Conservation (phyloP, 2,888 invertebrate genomes). For the Falcaria lacertinaria region DNA sequence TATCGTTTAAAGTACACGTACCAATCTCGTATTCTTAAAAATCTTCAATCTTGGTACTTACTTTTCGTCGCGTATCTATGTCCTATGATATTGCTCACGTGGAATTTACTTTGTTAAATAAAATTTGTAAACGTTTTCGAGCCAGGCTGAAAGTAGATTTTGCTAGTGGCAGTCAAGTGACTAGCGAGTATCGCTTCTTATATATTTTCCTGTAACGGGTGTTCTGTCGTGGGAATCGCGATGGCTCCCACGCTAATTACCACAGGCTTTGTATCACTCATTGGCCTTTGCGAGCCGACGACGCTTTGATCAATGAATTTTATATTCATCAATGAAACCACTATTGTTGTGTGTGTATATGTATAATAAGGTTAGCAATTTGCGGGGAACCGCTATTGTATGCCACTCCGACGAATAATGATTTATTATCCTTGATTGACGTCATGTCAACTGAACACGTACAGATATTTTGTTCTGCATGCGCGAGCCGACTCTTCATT, state of each 20-base stretch:
- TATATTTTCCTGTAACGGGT: constrained; percentile 56
- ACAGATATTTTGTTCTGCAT: background rate
- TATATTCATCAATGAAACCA: constrained; percentile 57
- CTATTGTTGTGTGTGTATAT: constrained; percentile 38
- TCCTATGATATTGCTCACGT: no score
- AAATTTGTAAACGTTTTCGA: no score
- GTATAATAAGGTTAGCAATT: constrained; percentile 36
- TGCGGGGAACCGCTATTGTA: constrained; percentile 31
- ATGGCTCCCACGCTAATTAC: constrained; percentile 70
- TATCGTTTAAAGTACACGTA: no score
- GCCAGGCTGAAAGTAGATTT: no score
- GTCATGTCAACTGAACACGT: background rate
- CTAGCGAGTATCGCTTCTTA: constrained; percentile 33
- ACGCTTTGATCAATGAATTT: constrained; percentile 59
- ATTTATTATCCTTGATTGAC: background rate
- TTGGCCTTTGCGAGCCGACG: constrained; percentile 39
- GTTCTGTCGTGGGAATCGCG: constrained; percentile 61
- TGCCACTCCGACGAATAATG: constrained; percentile 21
- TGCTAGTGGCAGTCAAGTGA: background rate
- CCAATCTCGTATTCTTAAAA: no score
- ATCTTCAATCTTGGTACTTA: no score
- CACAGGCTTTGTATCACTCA: constrained; percentile 44
- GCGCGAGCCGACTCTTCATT: no score
- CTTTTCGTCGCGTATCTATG: no score
- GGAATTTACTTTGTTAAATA: no score